Base-by-base conservation (phyloP, 2,797 vertebrate genomes). In the Dipus sagitta region DNA sequence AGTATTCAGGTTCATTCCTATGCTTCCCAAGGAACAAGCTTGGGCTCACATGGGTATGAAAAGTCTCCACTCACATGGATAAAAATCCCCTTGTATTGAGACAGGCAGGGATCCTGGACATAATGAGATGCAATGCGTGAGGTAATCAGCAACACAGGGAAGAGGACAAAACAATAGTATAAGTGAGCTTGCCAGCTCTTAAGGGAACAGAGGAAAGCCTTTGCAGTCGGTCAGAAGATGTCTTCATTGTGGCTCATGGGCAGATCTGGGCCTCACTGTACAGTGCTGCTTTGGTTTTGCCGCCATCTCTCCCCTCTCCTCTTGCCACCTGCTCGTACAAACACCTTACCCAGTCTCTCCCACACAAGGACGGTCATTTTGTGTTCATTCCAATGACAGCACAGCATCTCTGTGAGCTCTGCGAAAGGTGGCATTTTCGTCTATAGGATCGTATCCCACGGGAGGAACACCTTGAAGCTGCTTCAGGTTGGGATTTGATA, bases 111-210 rank as follows among this genome's bases (percentile, higher is more conserved):
- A 88, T 82, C 76, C 88, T 95, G 68, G 85, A 90, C 92, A 89
- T 96, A 95, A 96, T 97, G 94, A 96, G 88, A 93, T 88, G 85
- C 88, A 94, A 92, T 83, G 92, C 93, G 86, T 94, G 82, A 83
- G 86, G 92, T 85, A 97, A 95, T 97, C 79, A 92, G 82, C 76
- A 90, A 60, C 86, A 76, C 11, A 77, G 67, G 76, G 71, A 90
- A 88, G 67, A 88, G 76, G 12, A 88, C 54, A 77, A 82, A 85
- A 78, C 78, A 85, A 76, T 32, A 86, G n/a, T 30, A 79, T 74
- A 70, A 94, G 67, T 67, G 20, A 60, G 64, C 75, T 75, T 60
- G 58, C n/a, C 80, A 72, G 52, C 54, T 85, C 82, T 83, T 82
- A 76, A 81, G 68, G 79, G 32, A 54, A 68, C 71, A 74, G 32